Percentiles rank a stretch among this genome's conserved stretches.
Evolutionary conservation across 2,888 invertebrate species (phyloP).

Genomic region (Alitta virens): DNA sequence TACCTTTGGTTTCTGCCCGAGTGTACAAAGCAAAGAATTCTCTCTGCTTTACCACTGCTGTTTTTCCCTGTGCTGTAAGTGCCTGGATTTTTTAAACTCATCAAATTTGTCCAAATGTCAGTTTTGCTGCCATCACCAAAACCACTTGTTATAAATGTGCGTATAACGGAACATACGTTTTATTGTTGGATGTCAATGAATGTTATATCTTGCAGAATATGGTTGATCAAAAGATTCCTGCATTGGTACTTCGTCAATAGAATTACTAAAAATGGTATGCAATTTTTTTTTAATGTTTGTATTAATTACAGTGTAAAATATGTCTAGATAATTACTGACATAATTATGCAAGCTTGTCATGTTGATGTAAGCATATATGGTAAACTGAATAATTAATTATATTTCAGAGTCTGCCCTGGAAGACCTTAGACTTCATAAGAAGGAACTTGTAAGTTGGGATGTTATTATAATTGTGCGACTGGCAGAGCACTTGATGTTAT

Average conservation of each 20-base stretch:
- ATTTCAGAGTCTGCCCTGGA: conserved; percentile 18
- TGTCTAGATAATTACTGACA: background rate
- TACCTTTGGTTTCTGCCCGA: conserved; percentile 80
- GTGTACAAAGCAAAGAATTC: conserved; percentile 70
- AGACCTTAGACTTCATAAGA: conserved; percentile 20
- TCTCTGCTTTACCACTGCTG: conserved; percentile 76
- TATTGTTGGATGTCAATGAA: no score
- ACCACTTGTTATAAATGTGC: background rate
- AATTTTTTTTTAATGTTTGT: background rate
- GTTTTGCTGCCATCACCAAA: background rate
- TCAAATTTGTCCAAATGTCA: background rate
- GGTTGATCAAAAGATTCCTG: conserved; percentile 74
- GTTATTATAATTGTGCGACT: no score
- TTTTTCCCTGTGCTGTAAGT: conserved; percentile 82
- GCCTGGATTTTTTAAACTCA: background rate
- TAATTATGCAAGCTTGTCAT: background rate
- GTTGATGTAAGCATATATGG: background rate
- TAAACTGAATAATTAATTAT: background rate
- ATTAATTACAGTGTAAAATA: background rate
- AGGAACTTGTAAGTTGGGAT: conserved; percentile 24
- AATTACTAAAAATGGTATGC: conserved; percentile 25
- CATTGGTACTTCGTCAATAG: conserved; percentile 74
- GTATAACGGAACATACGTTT: no score
- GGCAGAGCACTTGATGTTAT: no score
- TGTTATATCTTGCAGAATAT: conserved; percentile 71